Conservation (phyloP, 2,797 vertebrate genomes). For the Catostomus latipinnis region DNA sequence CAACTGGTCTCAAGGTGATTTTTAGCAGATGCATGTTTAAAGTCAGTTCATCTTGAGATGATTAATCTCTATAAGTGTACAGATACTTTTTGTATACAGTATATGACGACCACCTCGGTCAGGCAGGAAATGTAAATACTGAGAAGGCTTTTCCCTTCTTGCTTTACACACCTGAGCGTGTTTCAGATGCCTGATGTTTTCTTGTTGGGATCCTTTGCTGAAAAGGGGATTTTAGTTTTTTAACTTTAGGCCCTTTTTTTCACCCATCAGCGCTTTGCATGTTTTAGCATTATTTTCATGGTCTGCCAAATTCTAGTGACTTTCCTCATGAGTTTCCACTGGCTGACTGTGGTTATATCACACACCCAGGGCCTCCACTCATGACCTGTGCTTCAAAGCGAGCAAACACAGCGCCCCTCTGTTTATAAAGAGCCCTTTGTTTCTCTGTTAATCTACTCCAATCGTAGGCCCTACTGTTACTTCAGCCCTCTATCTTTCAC, state of each 20-base stretch:
- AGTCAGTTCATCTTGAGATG: neutral
- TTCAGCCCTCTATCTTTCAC: conserved; percentile 24
- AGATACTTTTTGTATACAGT: neutral
- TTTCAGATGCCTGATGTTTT: conserved; percentile 20
- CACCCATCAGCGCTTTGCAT: conserved; percentile 11
- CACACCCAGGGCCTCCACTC: conserved; percentile 50
- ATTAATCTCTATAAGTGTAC: neutral
- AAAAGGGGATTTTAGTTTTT: conserved; percentile 11
- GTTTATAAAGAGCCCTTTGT: conserved; percentile 63
- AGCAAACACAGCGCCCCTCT: conserved; percentile 50
- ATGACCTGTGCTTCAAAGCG: conserved; percentile 62
- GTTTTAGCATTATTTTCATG: conserved; percentile 6
- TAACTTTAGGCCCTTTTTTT: neutral
- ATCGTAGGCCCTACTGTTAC: conserved; percentile 54
- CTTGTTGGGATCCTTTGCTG: conserved; percentile 12
- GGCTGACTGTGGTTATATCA: conserved; percentile 55
- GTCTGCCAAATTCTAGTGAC: conserved; percentile 42
- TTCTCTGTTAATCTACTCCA: conserved; percentile 58
- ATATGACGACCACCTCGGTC: neutral
- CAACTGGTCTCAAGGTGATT: neutral
- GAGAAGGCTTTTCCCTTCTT: conserved; percentile 24
- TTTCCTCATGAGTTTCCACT: conserved; percentile 52
- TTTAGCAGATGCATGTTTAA: too few relatives aligned
- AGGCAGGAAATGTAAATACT: conserved; percentile 50
- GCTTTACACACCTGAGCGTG: neutral